Base-by-base conservation (phyloP, 2,797 vertebrate species). In the Oceanodroma leucorhoa region DNA sequence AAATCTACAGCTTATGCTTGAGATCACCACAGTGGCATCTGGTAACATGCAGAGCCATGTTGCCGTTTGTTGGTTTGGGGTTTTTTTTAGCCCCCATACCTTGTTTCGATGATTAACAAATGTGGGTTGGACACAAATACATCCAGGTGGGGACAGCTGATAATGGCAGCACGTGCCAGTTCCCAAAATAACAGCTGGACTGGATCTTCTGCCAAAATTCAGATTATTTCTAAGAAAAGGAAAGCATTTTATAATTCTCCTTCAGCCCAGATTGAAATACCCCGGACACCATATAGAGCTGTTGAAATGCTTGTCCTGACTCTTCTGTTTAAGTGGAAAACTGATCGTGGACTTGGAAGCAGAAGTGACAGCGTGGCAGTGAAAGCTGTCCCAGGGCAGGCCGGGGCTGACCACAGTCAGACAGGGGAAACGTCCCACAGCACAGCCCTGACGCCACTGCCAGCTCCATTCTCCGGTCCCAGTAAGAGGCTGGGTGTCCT, bases 1-100 rank as follows among this genome's bases (percentile, higher is more conserved):
- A 96, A 97, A 93, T 87, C 95, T 95, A 89, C 96, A 96, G 90
- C 96, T 97, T 95, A 94, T 97, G 95, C 84, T 95, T 69, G 83
- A 95, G 84, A 95, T 96, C 96, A 95, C 71, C 84, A 71, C 86
- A 45, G 90, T 30, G 90, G 90, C 95, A 87, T 95, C 88, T 48
- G 86, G 50, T 77, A 71, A 58, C 40, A 1, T 4, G 78, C 78
- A 69, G 71, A 83, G 81, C 94, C 6, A 10, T 1, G 21, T 29
- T 84, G 91, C 41, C 1, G 5, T 55, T 72, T 61, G 86, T 70
- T n/a, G 67, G 36, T n/a, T 83, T 66, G 73, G 21, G 6, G 5
- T 4, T 13, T n/a, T 69, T 69, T 91, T n/a, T 9, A 51, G 64
- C 18, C 6, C 21, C 64, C 6, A 1, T 23, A 30, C 20, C 29